These are phyloP conservation scores for Phoenoteleia sp. DNA, from an alignment of 2,888 invertebrate genomes.

Conservation along the genomic window DNA sequence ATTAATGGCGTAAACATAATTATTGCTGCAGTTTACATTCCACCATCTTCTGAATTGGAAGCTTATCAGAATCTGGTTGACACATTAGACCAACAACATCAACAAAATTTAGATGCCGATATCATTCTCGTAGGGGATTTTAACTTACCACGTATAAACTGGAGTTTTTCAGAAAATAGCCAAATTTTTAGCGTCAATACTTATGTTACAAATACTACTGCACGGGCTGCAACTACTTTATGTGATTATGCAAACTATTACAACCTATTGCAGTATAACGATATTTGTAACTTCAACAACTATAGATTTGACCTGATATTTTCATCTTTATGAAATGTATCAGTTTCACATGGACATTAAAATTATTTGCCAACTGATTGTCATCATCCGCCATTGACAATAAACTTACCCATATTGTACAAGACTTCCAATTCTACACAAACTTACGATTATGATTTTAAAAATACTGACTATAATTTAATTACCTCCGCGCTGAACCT, in stretches of 20 bases:
- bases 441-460: constrained; percentile 1
- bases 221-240: too few relatives aligned
- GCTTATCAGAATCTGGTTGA: not conserved
- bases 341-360: not conserved
- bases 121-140: not conserved
- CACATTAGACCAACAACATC: not conserved
- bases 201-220: too few relatives aligned
- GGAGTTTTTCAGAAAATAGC: not conserved
- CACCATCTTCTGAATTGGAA: not conserved
- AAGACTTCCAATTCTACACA: too few relatives aligned
- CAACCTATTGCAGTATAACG: too few relatives aligned
- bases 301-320: constrained; percentile 2
- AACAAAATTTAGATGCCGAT: not conserved
- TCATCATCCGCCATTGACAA: not conserved
- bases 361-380: not conserved
- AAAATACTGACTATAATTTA: not conserved
- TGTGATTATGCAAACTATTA: too few relatives aligned
- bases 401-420: too few relatives aligned
- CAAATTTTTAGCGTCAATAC: too few relatives aligned
- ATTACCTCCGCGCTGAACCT: too few relatives aligned
- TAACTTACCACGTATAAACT: constrained; percentile 2
- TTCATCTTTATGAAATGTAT: too few relatives aligned
- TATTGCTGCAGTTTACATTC: not conserved
- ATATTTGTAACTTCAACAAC: too few relatives aligned
- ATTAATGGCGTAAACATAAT: not conserved